A percentile compares a stretch with the other conserved stretches of the same genome.
phyloP scores from a whole-genome alignment of 2,797 vertebrate species.

The Botia kubotai region DNA sequence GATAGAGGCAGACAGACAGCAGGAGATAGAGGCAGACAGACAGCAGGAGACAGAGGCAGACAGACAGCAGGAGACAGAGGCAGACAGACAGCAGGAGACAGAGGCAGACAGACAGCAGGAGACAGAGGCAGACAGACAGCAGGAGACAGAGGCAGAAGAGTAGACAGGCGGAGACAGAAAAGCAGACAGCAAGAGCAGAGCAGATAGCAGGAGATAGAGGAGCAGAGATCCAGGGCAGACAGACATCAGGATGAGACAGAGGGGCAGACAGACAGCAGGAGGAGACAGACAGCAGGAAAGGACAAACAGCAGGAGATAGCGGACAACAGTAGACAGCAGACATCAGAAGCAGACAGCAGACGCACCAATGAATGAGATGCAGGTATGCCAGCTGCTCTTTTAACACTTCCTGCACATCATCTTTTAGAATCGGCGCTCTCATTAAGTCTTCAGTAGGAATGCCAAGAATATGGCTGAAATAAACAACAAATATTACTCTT shows the following conservation, averaged over 20 bases:
- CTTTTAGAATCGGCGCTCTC: conserved; percentile 77
- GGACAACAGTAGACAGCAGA: neutral
- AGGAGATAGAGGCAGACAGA: too few relatives aligned
- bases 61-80: neutral
- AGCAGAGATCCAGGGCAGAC: too few relatives aligned
- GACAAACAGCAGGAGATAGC: too few relatives aligned
- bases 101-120: conserved; percentile 62
- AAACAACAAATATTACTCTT: too few relatives aligned
- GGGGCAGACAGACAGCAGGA: neutral
- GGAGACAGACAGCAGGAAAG: too few relatives aligned
- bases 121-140: neutral
- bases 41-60: neutral
- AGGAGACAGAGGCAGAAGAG: too few relatives aligned
- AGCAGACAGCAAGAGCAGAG: neutral
- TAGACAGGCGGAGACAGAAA: neutral
- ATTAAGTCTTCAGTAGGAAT: conserved; percentile 82
- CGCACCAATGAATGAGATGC: conserved; percentile 92
- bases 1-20: too few relatives aligned
- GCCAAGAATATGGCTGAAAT: conserved; percentile 85
- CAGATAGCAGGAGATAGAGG: neutral
- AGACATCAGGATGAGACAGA: neutral
- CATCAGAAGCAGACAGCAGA: neutral
- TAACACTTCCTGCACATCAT: conserved; percentile 80
- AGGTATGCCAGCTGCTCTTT: conserved; percentile 85
- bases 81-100: neutral